Conservation (phyloP, 1,140 invertebrate genomes). For the Acromyrmex echinatior region DNA sequence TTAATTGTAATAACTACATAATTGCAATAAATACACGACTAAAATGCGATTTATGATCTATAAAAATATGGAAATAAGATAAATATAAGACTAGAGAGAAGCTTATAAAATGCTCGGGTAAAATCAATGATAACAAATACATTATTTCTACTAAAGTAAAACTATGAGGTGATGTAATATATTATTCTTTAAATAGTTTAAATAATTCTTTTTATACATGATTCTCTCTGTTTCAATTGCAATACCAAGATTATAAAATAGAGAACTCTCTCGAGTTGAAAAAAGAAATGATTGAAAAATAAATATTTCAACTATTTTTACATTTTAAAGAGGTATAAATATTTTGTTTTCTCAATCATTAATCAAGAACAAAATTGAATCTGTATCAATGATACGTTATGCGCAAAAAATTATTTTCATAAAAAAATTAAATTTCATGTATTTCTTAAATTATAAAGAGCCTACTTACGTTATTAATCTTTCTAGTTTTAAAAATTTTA, state of each 20-base stretch:
- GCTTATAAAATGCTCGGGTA: conserved; percentile 41
- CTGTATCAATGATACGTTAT: conserved; percentile 7
- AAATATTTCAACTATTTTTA: neutral
- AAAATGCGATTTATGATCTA: conserved; percentile 26
- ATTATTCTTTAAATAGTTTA: conserved; percentile 18
- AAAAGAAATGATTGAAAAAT: neutral
- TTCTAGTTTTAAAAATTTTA: conserved; percentile 17
- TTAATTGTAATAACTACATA: neutral
- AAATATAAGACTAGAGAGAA: conserved; percentile 51
- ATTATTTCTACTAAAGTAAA: conserved; percentile 20
- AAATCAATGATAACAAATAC: conserved; percentile 46
- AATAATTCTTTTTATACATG: neutral
- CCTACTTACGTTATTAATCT: conserved; percentile 40
- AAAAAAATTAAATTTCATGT: conserved; percentile 6
- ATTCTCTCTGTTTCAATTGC: conserved; percentile 13
- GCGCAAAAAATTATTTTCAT: neutral
- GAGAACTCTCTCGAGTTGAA: neutral
- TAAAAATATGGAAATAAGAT: conserved; percentile 33
- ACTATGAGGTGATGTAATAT: conserved; percentile 21
- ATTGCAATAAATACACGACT: conserved; percentile 37
- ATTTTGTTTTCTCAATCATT: neutral
- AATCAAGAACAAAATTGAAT: neutral
- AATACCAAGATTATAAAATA: neutral
- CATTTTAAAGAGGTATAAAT: too few species aligned
- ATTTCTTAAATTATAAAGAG: conserved; percentile 51